Conservation (phyloP, 2,113 vertebrate species). For the Aphyosemion australe region DNA sequence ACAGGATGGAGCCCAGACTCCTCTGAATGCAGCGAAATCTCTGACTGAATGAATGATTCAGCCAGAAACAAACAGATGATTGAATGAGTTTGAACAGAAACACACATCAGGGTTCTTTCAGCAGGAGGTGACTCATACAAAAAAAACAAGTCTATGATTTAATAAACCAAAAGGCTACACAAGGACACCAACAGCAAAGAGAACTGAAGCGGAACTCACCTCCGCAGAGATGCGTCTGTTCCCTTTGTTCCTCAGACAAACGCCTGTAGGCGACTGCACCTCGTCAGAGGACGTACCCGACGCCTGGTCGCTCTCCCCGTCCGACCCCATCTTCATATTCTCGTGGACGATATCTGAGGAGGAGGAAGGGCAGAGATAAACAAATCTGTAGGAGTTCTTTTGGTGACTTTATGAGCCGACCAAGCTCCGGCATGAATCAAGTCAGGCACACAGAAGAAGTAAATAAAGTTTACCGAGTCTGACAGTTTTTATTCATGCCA, state of each 20-base stretch:
- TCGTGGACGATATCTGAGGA: conserved; percentile 92
- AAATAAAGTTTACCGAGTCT: conserved; percentile 17
- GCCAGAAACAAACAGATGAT: background rate
- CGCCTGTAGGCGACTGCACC: conserved; percentile 93
- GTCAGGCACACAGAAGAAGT: background rate
- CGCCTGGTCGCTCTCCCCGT: conserved; percentile 95
- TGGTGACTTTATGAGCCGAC: conserved; percentile 8
- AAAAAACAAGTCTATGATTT: background rate
- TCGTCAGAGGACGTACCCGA: conserved; percentile 95
- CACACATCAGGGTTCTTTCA: conserved; percentile 5
- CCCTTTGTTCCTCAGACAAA: conserved; percentile 92
- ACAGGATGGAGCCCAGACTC: background rate
- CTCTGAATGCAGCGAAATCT: background rate
- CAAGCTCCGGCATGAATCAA: background rate
- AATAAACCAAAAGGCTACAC: background rate
- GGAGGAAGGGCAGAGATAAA: background rate
- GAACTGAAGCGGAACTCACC: conserved; percentile 73
- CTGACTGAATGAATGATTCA: background rate
- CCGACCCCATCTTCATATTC: conserved; percentile 96
- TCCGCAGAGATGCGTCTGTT: conserved; percentile 93
- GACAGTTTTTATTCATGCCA: conserved; percentile 33
- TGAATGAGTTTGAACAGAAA: background rate
- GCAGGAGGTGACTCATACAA: conserved; percentile 26
- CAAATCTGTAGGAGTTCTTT: background rate
- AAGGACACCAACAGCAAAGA: background rate